These are phyloP conservation scores for Antennarius striatus DNA, from an alignment of 2,113 vertebrate species.

Conservation along the genomic window DNA sequence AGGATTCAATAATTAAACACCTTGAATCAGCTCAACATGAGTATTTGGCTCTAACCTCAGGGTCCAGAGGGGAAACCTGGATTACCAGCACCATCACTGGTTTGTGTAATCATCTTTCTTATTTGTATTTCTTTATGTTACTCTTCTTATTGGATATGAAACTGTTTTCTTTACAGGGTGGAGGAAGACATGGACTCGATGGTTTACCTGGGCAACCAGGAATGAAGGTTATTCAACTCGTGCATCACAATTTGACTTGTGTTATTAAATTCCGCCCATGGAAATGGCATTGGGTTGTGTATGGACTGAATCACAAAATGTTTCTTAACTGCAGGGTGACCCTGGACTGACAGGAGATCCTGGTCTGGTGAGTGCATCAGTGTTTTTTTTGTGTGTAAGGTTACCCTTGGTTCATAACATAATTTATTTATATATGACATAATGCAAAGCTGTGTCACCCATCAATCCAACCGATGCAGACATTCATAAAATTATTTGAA, in stretches of 20 bases:
- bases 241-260: neutral
- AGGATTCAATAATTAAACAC: no score
- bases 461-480: no score
- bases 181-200: conserved; percentile 61
- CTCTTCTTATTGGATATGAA: neutral
- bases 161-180: conserved; percentile 53
- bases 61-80: conserved; percentile 82
- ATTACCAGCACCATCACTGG: conserved; percentile 69
- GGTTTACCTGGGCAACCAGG: conserved; percentile 71
- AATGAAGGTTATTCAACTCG: conserved; percentile 65
- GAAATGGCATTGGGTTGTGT: neutral
- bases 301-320: neutral
- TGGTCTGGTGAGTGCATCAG: conserved; percentile 64
- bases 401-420: no score
- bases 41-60: conserved; percentile 51
- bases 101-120: conserved; percentile 29
- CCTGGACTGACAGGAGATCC: conserved; percentile 73
- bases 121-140: neutral
- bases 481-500: no score
- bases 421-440: no score
- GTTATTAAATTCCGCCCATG: neutral
- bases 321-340: conserved; percentile 72
- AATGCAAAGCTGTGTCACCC: no score
- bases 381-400: no score
- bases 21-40: neutral